phyloP scores from a whole-genome alignment of 2,888 invertebrate genomes.

The Horisme vitalbata region DNA sequence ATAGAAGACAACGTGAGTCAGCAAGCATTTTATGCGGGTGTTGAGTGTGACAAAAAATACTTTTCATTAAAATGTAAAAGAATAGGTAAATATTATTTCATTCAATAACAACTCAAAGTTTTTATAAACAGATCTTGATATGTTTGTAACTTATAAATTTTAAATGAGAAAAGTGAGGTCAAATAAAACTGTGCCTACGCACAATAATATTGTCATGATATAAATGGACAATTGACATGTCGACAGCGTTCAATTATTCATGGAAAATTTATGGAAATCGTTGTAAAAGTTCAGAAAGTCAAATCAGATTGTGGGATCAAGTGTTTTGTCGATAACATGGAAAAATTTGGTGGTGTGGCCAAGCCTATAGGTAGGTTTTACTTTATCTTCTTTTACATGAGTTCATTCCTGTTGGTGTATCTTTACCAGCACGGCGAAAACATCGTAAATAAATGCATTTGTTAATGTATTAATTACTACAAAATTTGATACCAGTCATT shows the following conservation, averaged over 20 bases:
- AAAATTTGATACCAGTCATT: no score
- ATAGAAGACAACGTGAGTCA: no score
- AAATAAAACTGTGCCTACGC: no score
- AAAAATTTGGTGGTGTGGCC: constrained; percentile 2
- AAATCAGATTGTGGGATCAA: constrained; percentile 4
- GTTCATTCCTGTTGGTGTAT: no score
- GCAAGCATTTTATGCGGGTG: no score
- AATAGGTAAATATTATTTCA: no score
- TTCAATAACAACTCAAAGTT: neutral
- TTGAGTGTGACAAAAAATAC: no score
- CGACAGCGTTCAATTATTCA: constrained; percentile 43
- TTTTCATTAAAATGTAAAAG: no score
- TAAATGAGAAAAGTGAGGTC: no score
- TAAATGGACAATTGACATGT: constrained; percentile 17
- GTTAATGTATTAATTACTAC: no score
- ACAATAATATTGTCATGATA: constrained; percentile 15
- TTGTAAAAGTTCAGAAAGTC: constrained; percentile 13
- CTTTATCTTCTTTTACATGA: constrained; percentile 4
- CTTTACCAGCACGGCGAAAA: no score
- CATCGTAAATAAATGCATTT: no score
- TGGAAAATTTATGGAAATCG: constrained; percentile 20
- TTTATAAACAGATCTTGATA: neutral
- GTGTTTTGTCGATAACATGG: constrained; percentile 7
- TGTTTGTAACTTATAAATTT: neutral
- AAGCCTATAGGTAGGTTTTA: constrained; percentile 13